These are phyloP conservation scores for Mormyrops attenuatus DNA, from an alignment of 2,797 vertebrate genomes.

Conservation along the genomic window DNA sequence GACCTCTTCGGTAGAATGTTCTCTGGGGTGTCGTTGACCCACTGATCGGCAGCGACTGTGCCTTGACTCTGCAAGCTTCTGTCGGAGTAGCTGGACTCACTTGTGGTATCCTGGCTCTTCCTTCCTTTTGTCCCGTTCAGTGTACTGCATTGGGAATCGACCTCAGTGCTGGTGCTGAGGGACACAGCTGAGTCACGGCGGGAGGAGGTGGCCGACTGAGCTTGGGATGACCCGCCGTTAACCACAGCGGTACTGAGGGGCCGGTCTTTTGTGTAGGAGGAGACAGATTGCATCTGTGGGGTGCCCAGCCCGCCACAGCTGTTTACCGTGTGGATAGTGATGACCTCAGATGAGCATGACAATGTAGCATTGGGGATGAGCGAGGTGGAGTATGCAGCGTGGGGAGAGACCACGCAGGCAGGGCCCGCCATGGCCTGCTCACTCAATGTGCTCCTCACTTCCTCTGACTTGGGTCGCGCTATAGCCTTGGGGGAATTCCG, in stretches of 20 bases:
- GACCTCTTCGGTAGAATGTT: conserved; percentile 60
- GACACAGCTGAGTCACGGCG: conserved; percentile 58
- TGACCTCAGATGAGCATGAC: conserved; percentile 76
- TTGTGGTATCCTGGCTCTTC: conserved; percentile 52
- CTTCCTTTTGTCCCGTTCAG: conserved; percentile 42
- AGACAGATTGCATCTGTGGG: conserved; percentile 38
- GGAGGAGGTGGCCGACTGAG: conserved; percentile 51
- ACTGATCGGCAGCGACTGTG: conserved; percentile 57
- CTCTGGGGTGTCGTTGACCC: conserved; percentile 69
- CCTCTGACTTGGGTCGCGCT: conserved; percentile 77
- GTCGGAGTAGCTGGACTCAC: conserved; percentile 70
- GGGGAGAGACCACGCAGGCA: conserved; percentile 81
- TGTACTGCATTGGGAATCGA: conserved; percentile 41
- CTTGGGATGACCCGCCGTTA: conserved; percentile 36
- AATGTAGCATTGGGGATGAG: conserved; percentile 85
- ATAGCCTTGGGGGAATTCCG: conserved; percentile 58
- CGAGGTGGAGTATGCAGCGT: conserved; percentile 79
- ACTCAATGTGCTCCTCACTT: conserved; percentile 62
- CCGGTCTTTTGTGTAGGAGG: conserved; percentile 46
- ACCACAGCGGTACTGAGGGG: conserved; percentile 56
- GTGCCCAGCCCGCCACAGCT: conserved; percentile 45
- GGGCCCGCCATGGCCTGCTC: conserved; percentile 59
- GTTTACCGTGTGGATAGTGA: conserved; percentile 67
- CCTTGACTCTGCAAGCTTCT: conserved; percentile 54
- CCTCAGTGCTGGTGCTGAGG: conserved; percentile 52